Evolutionary conservation across 1,140 invertebrate genomes (phyloP).

Genomic region (Brachionus koreanus): DNA sequence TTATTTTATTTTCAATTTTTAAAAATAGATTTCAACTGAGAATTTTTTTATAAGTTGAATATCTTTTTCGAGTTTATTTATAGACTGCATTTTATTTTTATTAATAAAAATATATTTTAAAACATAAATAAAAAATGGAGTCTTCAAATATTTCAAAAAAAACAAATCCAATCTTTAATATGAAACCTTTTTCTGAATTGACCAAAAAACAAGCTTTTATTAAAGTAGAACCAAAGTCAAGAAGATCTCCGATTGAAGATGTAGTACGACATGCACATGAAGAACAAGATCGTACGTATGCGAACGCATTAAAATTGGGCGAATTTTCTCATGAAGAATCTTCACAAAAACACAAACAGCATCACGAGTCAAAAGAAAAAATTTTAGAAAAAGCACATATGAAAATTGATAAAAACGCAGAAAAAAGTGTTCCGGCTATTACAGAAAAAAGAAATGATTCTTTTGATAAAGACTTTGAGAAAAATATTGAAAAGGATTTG

Average conservation of each 20-base stretch:
- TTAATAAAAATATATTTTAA: background rate
- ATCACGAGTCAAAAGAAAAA: background rate
- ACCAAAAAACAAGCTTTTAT: background rate
- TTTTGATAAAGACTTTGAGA: background rate
- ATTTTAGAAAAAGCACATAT: background rate
- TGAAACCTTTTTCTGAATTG: slow-evolving; percentile 11
- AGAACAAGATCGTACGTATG: slow-evolving; percentile 22
- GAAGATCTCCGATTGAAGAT: background rate
- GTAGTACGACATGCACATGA: background rate
- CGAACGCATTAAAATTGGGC: background rate
- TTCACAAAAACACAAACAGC: background rate
- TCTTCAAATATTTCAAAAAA: background rate
- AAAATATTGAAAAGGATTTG: background rate
- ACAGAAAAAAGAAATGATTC: background rate
- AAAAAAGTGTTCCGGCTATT: background rate
- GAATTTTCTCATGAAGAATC: background rate
- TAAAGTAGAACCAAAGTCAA: background rate
- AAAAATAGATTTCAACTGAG: background rate
- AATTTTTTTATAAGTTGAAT: background rate
- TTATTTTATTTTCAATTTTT: background rate
- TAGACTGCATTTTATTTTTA: background rate
- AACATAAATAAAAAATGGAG: background rate
- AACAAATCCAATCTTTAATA: background rate
- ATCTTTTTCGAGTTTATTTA: background rate
- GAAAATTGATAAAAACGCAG: background rate